phyloP scores from a whole-genome alignment of 1,140 invertebrate species.

The Harpegnathos saltator region DNA sequence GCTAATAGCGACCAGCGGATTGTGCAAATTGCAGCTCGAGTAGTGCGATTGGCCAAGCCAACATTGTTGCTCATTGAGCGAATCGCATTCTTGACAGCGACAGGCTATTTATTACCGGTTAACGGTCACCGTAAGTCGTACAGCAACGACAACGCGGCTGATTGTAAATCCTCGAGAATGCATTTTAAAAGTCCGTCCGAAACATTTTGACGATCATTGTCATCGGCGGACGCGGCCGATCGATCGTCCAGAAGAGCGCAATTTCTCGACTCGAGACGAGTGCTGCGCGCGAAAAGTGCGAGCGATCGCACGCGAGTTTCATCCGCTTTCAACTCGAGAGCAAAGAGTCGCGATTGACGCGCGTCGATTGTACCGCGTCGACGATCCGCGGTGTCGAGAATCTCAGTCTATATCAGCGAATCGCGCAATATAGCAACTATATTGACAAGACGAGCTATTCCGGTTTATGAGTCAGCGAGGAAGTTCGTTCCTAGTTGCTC shows the following conservation, averaged over 20 bases:
- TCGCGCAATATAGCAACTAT: background rate
- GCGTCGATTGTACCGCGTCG: background rate
- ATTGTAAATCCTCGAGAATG: too few relatives aligned
- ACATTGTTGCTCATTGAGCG: background rate
- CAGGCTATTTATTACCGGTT: slow-evolving; percentile 8
- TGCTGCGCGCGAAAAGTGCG: background rate
- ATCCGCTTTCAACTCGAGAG: background rate
- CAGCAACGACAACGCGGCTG: background rate
- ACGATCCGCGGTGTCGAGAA: background rate
- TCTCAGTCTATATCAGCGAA: background rate
- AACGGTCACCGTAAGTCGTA: background rate
- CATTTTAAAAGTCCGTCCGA: too few relatives aligned
- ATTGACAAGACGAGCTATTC: slow-evolving; percentile 17
- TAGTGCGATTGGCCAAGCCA: slow-evolving; percentile 7
- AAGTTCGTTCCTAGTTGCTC: background rate
- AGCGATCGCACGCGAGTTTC: background rate
- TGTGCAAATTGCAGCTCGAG: slow-evolving; percentile 13
- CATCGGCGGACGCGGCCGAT: background rate
- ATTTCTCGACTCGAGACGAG: background rate
- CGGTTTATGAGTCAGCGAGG: slow-evolving; percentile 5
- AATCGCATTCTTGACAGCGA: background rate
- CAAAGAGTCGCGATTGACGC: slow-evolving; percentile 3
- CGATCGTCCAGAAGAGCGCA: background rate
- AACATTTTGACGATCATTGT: background rate
- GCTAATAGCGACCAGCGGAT: slow-evolving; percentile 4